These are phyloP conservation scores for Heliothis virescens DNA, from an alignment of 1,140 invertebrate genomes.

Conservation along the genomic window DNA sequence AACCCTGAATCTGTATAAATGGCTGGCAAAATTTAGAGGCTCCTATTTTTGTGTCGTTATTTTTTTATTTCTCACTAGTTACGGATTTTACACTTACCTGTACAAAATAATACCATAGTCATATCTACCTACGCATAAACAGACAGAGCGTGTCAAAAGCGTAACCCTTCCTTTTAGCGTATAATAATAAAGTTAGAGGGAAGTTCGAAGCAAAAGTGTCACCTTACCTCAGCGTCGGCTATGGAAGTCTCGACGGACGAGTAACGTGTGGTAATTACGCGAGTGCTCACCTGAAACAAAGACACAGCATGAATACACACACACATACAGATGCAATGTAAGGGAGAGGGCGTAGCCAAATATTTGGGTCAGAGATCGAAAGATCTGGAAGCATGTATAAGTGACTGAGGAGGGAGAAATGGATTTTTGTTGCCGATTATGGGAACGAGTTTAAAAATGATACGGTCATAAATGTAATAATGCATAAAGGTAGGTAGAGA, in stretches of 20 bases:
- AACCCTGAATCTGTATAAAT: too few species aligned
- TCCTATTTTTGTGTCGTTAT: too few species aligned
- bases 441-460: too few species aligned
- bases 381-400: background rate
- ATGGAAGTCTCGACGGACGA: constrained; percentile 14
- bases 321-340: background rate
- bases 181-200: constrained; percentile 43
- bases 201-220: constrained; percentile 38
- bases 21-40: too few species aligned
- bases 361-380: background rate
- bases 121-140: background rate
- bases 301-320: constrained; percentile 12
- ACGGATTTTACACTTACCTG: background rate
- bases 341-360: background rate
- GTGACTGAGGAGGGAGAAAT: background rate
- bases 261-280: constrained; percentile 36
- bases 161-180: constrained; percentile 33
- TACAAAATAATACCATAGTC: background rate
- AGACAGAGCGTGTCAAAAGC: background rate
- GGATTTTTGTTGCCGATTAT: too few species aligned
- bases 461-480: too few species aligned
- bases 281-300: constrained; percentile 48
- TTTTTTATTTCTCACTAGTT: too few species aligned
- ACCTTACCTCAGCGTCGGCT: constrained; percentile 13
- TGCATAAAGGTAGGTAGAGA: too few species aligned